phyloP scores from a whole-genome alignment of 2,113 vertebrate species.

The Sphyrna mokarran region DNA sequence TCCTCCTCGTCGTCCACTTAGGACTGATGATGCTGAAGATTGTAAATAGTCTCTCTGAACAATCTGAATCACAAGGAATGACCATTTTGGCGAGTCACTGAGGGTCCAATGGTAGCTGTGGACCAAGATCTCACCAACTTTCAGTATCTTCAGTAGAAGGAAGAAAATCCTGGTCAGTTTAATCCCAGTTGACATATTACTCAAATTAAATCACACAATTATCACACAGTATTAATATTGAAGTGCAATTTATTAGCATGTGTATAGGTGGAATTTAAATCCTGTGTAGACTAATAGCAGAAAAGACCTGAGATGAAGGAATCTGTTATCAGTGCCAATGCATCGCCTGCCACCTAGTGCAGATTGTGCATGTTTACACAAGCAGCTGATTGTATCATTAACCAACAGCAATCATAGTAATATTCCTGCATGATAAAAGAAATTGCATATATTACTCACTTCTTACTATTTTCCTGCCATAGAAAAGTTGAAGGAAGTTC shows the following conservation, averaged over 20 bases:
- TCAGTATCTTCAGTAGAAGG: not conserved
- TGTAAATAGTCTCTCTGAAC: no score
- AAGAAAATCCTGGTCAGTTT: not conserved
- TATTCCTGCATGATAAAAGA: not conserved
- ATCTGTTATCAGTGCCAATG: not conserved
- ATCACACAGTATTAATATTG: not conserved
- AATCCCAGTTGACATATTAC: not conserved
- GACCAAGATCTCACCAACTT: not conserved
- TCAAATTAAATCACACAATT: not conserved
- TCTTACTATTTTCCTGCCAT: not conserved
- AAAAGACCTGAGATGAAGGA: not conserved
- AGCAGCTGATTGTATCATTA: not conserved
- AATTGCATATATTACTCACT: not conserved
- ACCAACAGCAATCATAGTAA: not conserved
- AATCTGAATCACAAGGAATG: not conserved
- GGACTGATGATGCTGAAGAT: not conserved
- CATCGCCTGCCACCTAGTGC: slow-evolving; percentile 1
- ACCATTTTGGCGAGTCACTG: not conserved
- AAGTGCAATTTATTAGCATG: not conserved
- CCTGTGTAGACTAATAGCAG: not conserved
- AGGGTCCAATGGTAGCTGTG: not conserved
- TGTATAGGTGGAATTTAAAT: not conserved
- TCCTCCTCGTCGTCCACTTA: not conserved
- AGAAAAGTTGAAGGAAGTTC: not conserved
- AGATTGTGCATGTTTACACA: not conserved